Base-by-base conservation (phyloP, 2,888 invertebrate species). In the Euzetes globulus region DNA sequence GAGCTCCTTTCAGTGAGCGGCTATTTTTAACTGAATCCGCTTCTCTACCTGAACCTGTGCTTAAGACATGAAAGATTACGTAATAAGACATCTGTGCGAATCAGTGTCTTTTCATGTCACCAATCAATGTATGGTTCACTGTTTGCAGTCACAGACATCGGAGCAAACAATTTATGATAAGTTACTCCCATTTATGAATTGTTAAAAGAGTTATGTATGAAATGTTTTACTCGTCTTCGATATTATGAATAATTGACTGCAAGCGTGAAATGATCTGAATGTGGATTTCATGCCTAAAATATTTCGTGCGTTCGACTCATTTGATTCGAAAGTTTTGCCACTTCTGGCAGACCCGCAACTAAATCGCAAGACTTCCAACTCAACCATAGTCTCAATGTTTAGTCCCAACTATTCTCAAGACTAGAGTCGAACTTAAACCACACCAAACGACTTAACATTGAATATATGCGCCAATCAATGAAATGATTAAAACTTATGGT, bases 221-320 rank as follows among this genome's bases (percentile, higher is more conserved):
- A 22, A 15, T 58, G 17, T 37, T 47, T 45, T 70, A 25, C 19
- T 70, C 19, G 45, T 45, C 70, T 65, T 65, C 70, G 7, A 70
- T 70, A 13, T n/a, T 70, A 47, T 65, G 65, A 65, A 65, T 70
- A 70, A 68, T 70, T 45, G 33, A 45, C 45, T 70, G 47, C 47
- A 70, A 70, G 70, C 70, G 70, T 70, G 70, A 70, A 70, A 70
- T 70, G 47, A 33, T n/a, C 9, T 65, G 37, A 37, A 37, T n/a
- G 3, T 65, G 6, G 33, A 70, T 70, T 70, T 70, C 70, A 70
- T 70, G 70, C 70, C 47, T 70, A 70, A 70, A 25, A 41, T 47
- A 27, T 70, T 25, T 70, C 70, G 70, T 70, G 70, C 6, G 47
- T 7, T 47, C 25, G 25, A 19, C 25, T 45, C 25, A 70, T 37